Base-by-base conservation (phyloP, 2,888 invertebrate genomes). In the Microctonus aethiopoides region DNA sequence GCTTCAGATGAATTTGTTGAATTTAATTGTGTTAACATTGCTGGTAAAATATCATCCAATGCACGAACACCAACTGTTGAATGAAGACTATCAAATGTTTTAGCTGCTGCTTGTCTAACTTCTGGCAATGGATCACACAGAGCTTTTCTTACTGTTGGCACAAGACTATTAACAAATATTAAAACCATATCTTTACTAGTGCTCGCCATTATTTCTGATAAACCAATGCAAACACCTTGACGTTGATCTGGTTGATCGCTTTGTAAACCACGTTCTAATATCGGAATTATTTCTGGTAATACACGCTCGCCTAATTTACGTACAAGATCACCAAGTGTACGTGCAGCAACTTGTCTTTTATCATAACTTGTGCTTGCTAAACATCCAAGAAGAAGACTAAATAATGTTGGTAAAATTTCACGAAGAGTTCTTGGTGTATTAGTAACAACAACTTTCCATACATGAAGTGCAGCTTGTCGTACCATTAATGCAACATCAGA, bases 371-470 rank as follows among this genome's bases (percentile, higher is more conserved):
- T 95, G 83, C 97, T 97, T 1, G 99, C 98, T 76, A 99, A 89
- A 87, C 98, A 98, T 62, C 97, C 96, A 67, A 99, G 89, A 72
- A 99, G 88, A 63, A 99, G 89, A 13, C 94, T 91, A 88, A 99
- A 99, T 57, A 99, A 88, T 0, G 97, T 97, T 6, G 97, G 96
- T 75, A 99, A 89, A 81, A 99, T 98, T 90, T 99, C 99, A 72
- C 97, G 91, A 56, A 99, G 89, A 0, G 99, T 99, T 84, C 97
- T 91, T 0, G 99, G 99, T 0, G 99, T 99, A 86, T 99, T 99
- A 0, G 98, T 95, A 1, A 99, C 99, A 1, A 99, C 97, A 76
- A 99, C 96, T 89, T 99, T 99, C 99, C 99, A 99, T 0, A 99
- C 99, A 86, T 99, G 99, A 68, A 98, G 90, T 9, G 99, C 98